Percentiles rank a stretch among this genome's conserved stretches.
phyloP scores from a whole-genome alignment of 2,797 vertebrate species.

The Pterois miles region DNA sequence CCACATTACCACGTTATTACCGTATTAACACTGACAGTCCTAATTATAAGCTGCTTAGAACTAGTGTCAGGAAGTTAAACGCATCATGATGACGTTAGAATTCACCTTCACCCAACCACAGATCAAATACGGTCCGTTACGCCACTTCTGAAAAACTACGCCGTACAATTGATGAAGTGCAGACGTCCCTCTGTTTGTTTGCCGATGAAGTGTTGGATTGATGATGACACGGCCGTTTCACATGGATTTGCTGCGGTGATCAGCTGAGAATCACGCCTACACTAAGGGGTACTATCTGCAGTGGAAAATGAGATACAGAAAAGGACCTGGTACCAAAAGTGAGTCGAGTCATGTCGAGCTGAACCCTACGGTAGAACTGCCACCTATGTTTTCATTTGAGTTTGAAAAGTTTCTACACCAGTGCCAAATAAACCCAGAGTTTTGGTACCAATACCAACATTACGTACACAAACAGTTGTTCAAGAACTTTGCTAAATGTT shows the following conservation, averaged over 20 bases:
- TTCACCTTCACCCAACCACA: too few relatives aligned
- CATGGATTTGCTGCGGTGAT: rapidly evolving
- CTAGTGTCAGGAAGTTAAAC: too few relatives aligned
- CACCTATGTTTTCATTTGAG: not conserved
- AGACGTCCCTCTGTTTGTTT: not conserved
- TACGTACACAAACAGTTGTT: not conserved
- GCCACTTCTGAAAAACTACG: not conserved
- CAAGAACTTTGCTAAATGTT: not conserved
- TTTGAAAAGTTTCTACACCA: not conserved
- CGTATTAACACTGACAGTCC: too few relatives aligned
- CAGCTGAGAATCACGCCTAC: not conserved
- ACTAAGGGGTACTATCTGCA: not conserved
- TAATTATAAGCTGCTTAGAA: too few relatives aligned
- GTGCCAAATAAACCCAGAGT: not conserved
- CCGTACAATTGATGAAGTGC: not conserved
- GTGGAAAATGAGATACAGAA: not conserved
- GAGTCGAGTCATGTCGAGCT: not conserved
- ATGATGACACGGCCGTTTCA: not conserved
- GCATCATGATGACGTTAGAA: too few relatives aligned
- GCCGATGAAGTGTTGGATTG: not conserved
- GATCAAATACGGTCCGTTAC: not conserved
- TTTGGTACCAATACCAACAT: not conserved
- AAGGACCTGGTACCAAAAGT: not conserved
- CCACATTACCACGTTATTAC: too few relatives aligned
- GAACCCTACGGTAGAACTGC: not conserved